Evolutionary conservation across 2,113 vertebrate species (phyloP), one percentile per base, ranked within the genome.

Genomic region (Saguinus imperator): DNA sequence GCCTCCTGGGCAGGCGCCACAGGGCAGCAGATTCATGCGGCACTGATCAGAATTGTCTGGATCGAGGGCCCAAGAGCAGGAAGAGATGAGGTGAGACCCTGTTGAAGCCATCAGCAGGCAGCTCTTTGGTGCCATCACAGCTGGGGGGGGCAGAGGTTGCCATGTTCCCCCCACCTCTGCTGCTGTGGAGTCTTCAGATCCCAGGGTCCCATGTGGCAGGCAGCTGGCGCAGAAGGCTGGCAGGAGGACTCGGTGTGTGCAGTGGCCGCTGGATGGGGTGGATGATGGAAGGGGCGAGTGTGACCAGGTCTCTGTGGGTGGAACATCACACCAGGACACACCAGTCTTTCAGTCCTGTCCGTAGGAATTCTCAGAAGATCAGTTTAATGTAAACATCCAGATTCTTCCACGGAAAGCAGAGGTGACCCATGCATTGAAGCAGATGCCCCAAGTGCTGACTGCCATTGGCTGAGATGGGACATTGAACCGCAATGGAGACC

Each of bases 241-340:
- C 13, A 64, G 27, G 11, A 43, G 21, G n/a, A 2, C 20, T 64
- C 11, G 29, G 61, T 64, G 61, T 29, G 61, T 64, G 57, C 8
- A 9, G 57, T 21, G 21, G 3, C 45, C 0, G 8, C 2, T 21
- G 58, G 29, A 43, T 0, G 1, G 48, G 37, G 29, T 3, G 48
- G 32, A 11, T 3, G 0, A 27, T 1, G n/a, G n/a, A 45, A 35
- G 10, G 48, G 8, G 52, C 25, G 16, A 35, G 23, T 3, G 8
- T 6, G 11, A 12, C 2, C 3, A 25, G 40, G 1, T 68, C 48
- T 48, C 82, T 8, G 5, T 1, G 4, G 45, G 35, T 10, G 7
- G n/a, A 3, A 58, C 1, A 0, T 8, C 45, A 48, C 1, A 2
- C 8, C 0, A 0, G 64, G 29, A 66, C 23, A 52, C 58, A 21